Conservation (phyloP, 2,797 vertebrate species). For the Micrastur ruficollis region DNA sequence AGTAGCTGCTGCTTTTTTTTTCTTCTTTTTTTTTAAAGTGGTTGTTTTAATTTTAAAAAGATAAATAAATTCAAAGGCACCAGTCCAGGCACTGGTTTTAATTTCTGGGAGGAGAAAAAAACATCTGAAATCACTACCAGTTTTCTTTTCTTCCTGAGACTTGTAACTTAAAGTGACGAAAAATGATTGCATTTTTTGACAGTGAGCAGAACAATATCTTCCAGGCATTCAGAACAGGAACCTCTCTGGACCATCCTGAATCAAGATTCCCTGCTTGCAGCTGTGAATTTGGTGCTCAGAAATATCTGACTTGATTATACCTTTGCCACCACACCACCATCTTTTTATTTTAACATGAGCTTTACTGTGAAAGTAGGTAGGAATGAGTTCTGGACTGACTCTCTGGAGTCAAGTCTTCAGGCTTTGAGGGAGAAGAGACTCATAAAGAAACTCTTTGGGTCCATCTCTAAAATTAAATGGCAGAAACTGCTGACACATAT, state of each 20-base stretch:
- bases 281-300: not conserved
- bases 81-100: slow-evolving; percentile 41
- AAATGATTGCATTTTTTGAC: slow-evolving; percentile 1
- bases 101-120: slow-evolving; percentile 48
- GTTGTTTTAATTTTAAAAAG: slow-evolving; percentile 59
- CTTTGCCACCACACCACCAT: not conserved
- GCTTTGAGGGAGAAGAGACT: not conserved
- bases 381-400: not conserved
- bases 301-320: not conserved
- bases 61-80: slow-evolving; percentile 41
- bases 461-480: not conserved
- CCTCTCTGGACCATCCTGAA: not conserved
- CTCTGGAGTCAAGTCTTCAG: not conserved
- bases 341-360: not conserved
- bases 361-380: not conserved
- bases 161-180: slow-evolving; percentile 15
- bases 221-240: not conserved
- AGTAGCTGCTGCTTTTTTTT: not conserved
- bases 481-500: not conserved
- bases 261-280: not conserved
- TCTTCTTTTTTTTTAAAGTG: not conserved
- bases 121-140: slow-evolving; percentile 22
- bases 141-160: not conserved
- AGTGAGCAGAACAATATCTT: not conserved
- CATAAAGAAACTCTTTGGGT: not conserved